Conservation (phyloP, 2,113 vertebrate genomes). For the Grus americana region DNA sequence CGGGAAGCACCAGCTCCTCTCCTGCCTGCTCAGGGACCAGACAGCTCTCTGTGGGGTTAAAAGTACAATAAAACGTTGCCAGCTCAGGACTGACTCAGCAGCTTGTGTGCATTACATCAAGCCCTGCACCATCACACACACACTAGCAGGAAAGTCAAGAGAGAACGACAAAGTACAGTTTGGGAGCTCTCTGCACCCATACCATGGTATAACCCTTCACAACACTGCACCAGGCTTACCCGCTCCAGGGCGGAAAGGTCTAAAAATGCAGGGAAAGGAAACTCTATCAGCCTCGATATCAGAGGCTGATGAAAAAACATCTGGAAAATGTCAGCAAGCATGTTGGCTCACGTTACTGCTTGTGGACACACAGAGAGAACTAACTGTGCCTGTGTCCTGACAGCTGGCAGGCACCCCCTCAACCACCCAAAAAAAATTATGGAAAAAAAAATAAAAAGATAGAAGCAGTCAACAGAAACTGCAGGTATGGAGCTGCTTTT, state of each 20-base stretch:
- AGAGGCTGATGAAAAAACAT: background rate
- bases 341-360: background rate
- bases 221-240: background rate
- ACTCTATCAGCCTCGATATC: background rate
- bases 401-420: background rate
- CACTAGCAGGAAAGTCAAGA: background rate
- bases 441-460: background rate
- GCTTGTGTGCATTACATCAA: background rate
- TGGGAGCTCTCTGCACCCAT: fast-evolving
- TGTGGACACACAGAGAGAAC: background rate
- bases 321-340: background rate
- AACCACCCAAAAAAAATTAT: background rate
- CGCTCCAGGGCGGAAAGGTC: background rate
- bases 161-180: background rate
- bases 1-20: background rate
- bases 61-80: background rate
- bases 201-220: fast-evolving
- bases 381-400: background rate
- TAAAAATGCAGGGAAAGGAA: background rate
- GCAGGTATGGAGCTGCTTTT: background rate
- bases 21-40: background rate
- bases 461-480: background rate
- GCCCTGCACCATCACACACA: background rate
- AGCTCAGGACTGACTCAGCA: background rate
- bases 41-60: background rate